Evolutionary conservation across 92 coral and sea anemone genomes (phyloP), one percentile per base, ranked within the genome.

Genomic region (Umimayanthus kanabou): DNA sequence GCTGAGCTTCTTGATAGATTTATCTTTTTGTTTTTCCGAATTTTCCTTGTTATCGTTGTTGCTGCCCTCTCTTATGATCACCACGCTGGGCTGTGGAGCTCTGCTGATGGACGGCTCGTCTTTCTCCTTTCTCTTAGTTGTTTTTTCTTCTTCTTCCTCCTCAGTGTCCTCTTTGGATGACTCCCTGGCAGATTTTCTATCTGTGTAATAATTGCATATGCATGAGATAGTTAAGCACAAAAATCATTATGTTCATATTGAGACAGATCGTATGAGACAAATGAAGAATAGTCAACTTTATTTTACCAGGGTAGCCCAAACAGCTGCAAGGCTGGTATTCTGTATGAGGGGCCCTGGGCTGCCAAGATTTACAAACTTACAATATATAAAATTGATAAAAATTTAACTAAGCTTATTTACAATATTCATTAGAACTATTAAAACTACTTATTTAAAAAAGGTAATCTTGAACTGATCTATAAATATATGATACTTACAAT

Each of bases 31-130:
- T 5, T 90, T 77, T 42, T 64, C 85, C 1, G 43, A 0, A 18
- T 45, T 49, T 28, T 47, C 40, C 15, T 83, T 45, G 78, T 71
- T 83, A 16, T 77, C 9, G n/a, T 47, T 77, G 40, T 11, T 53
- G 43, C 69, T 86, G 22, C 73, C 85, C 47, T 92, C 94, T 80
- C 81, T 89, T 75, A 92, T 92, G 50, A 92, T 92, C 49, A 92
- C 90, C 40, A 92, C 92, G 58, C 88, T 88, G 14, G 94, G 94
- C 30, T 86, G 84, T 55, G 72, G 85, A 28, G 88, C 47, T 71
- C 87, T 25, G 64, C 87, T 25, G 64, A 49, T 6, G 28, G 65
- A 20, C 30, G 20, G 61, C 14, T 45, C 82, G 9, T 83, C 77
- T 43, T 30, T 45, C 43, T 33, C 37, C 16, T 20, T 70, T 11